A percentile compares a stretch with the other conserved stretches of the same genome.
These are phyloP conservation scores for Tapera naevia DNA, from an alignment of 2,797 vertebrate species.

Conservation along the genomic window DNA sequence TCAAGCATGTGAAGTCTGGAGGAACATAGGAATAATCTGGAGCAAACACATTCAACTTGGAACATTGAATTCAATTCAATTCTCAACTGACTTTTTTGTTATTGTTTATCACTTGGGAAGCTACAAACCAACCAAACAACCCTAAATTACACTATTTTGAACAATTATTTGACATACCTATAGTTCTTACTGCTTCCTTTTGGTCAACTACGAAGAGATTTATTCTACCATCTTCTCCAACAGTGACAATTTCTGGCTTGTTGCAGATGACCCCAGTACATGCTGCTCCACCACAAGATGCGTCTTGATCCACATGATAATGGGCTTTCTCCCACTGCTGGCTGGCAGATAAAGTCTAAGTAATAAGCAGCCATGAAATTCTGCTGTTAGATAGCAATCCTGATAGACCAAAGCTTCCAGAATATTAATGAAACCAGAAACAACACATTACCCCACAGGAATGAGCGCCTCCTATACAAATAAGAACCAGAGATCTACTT, in stretches of 20 bases:
- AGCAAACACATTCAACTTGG: neutral
- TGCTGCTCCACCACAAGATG: slow-evolving; percentile 81
- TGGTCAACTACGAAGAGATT: slow-evolving; percentile 89
- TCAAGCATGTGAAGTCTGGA: neutral
- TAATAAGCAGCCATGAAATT: neutral
- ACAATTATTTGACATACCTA: slow-evolving; percentile 79
- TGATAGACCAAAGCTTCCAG: neutral
- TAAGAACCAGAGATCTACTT: neutral
- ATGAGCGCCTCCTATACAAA: neutral
- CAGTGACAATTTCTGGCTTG: slow-evolving; percentile 91
- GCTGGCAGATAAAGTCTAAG: slow-evolving; percentile 84
- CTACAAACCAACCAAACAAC: neutral
- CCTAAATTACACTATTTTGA: neutral
- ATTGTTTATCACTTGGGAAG: neutral
- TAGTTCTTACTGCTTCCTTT: slow-evolving; percentile 82
- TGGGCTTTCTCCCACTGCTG: slow-evolving; percentile 88
- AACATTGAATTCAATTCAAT: neutral
- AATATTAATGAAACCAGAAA: neutral
- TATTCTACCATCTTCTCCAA: slow-evolving; percentile 94
- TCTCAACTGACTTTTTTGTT: neutral
- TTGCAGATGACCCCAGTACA: slow-evolving; percentile 90
- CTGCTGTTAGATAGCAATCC: neutral
- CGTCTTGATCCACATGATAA: slow-evolving; percentile 72
- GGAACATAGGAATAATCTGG: neutral
- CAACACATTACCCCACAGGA: neutral